These are phyloP conservation scores for Nothura maculosa DNA, from an alignment of 2,797 vertebrate species.

Conservation along the genomic window DNA sequence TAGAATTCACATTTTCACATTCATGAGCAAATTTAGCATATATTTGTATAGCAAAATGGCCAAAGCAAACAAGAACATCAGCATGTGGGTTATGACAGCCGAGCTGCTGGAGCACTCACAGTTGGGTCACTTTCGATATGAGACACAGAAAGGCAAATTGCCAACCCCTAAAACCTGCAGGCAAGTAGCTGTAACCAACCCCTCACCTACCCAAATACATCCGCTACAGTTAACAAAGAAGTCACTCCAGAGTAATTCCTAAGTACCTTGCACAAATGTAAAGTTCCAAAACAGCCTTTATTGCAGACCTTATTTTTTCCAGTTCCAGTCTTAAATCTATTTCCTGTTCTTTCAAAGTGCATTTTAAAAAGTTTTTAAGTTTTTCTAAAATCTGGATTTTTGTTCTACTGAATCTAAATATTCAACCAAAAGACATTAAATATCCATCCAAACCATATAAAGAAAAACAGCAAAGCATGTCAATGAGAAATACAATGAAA, in stretches of 20 bases:
- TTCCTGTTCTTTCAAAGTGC: neutral
- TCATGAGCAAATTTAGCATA: too few species aligned
- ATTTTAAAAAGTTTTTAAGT: neutral
- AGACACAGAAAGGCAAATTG: neutral
- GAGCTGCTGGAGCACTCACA: neutral
- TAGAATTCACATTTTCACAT: neutral
- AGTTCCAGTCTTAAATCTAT: neutral
- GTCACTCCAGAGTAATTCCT: neutral
- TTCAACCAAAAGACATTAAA: neutral
- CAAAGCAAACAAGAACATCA: neutral
- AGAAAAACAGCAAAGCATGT: neutral
- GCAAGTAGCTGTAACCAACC: neutral
- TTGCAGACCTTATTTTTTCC: neutral
- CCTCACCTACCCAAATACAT: neutral
- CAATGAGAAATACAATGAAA: slow-evolving; percentile 15
- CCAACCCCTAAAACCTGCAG: neutral
- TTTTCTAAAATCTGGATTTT: neutral
- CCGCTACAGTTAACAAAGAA: neutral
- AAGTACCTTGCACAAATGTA: neutral
- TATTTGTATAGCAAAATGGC: neutral
- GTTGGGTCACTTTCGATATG: neutral
- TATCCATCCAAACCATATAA: neutral
- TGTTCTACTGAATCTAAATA: slow-evolving; percentile 20
- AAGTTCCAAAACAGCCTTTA: neutral
- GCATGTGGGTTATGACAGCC: neutral